Evolutionary conservation across 2,113 vertebrate genomes (phyloP).

Genomic region (Drymodes brunneopygia): DNA sequence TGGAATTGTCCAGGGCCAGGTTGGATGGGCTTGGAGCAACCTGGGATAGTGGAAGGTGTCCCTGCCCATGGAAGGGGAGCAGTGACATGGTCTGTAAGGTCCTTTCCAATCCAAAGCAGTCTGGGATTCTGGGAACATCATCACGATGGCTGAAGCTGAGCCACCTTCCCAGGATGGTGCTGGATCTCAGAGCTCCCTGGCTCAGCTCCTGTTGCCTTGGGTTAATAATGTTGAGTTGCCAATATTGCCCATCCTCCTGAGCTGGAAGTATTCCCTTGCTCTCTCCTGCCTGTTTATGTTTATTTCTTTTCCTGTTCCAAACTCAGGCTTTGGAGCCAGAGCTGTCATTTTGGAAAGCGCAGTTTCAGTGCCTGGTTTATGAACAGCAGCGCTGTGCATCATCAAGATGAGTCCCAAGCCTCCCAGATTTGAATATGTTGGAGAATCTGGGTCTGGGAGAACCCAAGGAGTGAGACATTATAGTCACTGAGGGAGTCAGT

Average conservation of each 20-base stretch:
- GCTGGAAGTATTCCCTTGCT: neutral
- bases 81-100: neutral
- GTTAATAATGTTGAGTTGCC: neutral
- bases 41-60: neutral
- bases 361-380: neutral
- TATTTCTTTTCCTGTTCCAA: neutral
- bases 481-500: neutral
- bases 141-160: neutral
- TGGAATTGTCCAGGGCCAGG: neutral
- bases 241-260: neutral
- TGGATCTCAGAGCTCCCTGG: neutral
- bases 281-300: neutral
- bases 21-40: rapidly evolving
- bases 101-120: neutral
- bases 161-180: neutral
- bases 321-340: neutral
- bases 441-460: neutral
- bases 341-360: neutral
- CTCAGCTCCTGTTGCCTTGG: neutral
- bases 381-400: neutral
- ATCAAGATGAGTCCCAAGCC: neutral
- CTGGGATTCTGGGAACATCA: neutral
- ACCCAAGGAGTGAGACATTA: neutral
- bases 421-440: neutral
- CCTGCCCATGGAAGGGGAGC: neutral